A percentile compares a stretch with the other conserved stretches of the same genome.
Evolutionary conservation across 2,113 vertebrate species (phyloP).

Genomic region (Bubalus kerabau): DNA sequence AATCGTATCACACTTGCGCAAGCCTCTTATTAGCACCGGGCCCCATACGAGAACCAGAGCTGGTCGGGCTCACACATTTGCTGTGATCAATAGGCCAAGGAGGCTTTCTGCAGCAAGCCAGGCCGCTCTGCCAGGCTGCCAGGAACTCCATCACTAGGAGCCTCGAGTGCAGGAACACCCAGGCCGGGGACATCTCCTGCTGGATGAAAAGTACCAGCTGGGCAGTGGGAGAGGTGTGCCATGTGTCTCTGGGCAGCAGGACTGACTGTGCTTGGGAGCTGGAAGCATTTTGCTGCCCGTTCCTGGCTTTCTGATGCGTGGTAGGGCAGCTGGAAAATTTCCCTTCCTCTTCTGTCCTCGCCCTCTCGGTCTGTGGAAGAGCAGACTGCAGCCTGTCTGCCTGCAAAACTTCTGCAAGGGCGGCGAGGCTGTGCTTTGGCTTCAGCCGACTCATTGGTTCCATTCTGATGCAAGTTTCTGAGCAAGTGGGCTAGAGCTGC

Average conservation of each 20-base stretch:
- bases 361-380: not conserved
- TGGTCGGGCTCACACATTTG: slow-evolving; percentile 36
- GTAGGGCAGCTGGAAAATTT: slow-evolving; percentile 22
- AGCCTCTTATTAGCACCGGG: slow-evolving; percentile 57
- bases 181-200: not conserved
- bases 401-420: not conserved
- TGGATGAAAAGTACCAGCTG: not conserved
- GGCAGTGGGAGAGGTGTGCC: not conserved
- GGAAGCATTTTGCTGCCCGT: not conserved
- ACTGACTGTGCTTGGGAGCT: not conserved
- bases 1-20: slow-evolving; percentile 48
- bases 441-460: slow-evolving; percentile 63
- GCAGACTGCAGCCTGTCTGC: slow-evolving; percentile 15
- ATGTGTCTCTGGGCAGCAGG: not conserved
- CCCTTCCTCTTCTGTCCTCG: slow-evolving; percentile 38
- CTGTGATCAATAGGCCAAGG: slow-evolving; percentile 59
- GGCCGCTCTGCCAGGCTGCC: not conserved
- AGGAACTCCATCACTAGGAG: not conserved
- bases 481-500: slow-evolving; percentile 16
- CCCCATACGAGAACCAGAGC: slow-evolving; percentile 30
- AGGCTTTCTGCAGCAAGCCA: slow-evolving; percentile 3
- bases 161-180: rapidly evolving
- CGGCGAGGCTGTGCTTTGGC: not conserved
- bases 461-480: slow-evolving; percentile 59
- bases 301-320: not conserved